Conservation (phyloP, 1,140 invertebrate genomes). For the Melanaphis sacchari region DNA sequence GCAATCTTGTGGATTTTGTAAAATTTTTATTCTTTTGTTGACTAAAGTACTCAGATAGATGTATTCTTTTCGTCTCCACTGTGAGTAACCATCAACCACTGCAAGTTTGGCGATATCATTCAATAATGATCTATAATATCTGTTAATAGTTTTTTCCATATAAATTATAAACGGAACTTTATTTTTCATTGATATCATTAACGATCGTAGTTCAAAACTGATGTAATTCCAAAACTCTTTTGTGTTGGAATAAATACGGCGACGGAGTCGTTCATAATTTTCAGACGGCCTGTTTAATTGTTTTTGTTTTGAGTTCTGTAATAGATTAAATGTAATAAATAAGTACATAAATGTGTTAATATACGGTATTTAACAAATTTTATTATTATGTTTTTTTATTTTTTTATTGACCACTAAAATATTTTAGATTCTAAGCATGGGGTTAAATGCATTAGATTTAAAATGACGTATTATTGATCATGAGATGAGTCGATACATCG, state of each 20-base stretch:
- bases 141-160: slow-evolving; percentile 57
- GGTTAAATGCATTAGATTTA: too few species aligned
- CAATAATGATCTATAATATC: slow-evolving; percentile 70
- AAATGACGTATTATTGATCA: too few species aligned
- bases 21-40: slow-evolving; percentile 77
- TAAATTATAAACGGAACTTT: slow-evolving; percentile 60
- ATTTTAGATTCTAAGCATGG: too few species aligned
- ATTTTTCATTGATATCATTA: slow-evolving; percentile 70
- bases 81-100: slow-evolving; percentile 78
- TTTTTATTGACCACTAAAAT: too few species aligned
- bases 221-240: slow-evolving; percentile 82
- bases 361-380: too few species aligned
- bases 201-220: slow-evolving; percentile 75
- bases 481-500: too few species aligned
- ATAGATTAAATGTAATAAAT: neutral
- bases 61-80: slow-evolving; percentile 83
- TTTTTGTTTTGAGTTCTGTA: neutral
- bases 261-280: slow-evolving; percentile 81
- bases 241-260: slow-evolving; percentile 79
- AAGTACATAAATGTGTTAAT: neutral
- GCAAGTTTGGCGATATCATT: slow-evolving; percentile 75
- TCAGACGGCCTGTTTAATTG: slow-evolving; percentile 67
- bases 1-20: slow-evolving; percentile 93
- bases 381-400: too few species aligned
- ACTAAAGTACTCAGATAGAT: slow-evolving; percentile 82